phyloP scores from a whole-genome alignment of 2,113 vertebrate species.

The Saimiri boliviensis region DNA sequence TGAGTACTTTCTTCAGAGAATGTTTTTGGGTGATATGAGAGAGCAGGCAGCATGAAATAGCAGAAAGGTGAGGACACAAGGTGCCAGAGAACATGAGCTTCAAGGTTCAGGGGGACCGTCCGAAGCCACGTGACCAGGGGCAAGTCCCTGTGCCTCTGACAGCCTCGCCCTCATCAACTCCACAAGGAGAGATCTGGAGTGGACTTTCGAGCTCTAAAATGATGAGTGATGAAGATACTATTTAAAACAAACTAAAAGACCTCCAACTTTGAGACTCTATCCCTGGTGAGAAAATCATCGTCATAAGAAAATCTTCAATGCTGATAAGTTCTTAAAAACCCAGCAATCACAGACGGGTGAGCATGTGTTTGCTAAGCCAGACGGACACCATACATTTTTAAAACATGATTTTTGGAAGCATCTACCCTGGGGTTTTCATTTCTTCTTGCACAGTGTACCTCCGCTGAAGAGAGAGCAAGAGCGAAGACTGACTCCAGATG shows the following conservation, averaged over 20 bases:
- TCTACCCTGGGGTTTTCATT: background rate
- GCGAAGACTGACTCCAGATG: background rate
- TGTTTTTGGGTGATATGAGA: background rate
- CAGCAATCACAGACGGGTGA: background rate
- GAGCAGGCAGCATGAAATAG: background rate
- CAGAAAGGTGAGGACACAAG: background rate
- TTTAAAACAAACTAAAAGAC: background rate
- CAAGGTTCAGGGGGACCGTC: background rate
- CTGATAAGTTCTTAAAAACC: background rate
- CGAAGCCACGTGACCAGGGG: background rate
- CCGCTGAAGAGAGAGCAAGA: rapidly evolving
- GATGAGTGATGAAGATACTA: background rate
- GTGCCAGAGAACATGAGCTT: background rate
- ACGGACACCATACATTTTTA: background rate
- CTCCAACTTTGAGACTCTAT: background rate
- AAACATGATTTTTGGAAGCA: background rate
- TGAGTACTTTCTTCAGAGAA: background rate
- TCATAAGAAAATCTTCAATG: background rate
- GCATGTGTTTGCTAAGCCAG: background rate
- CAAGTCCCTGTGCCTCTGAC: background rate
- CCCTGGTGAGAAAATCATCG: background rate
- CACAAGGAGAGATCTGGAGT: background rate
- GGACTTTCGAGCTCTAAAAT: background rate
- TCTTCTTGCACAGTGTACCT: background rate
- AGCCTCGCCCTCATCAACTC: background rate